A percentile compares a stretch with the other conserved stretches of the same genome.
Conservation (phyloP, 2,888 invertebrate genomes). For the Melinopterus prodromus region DNA sequence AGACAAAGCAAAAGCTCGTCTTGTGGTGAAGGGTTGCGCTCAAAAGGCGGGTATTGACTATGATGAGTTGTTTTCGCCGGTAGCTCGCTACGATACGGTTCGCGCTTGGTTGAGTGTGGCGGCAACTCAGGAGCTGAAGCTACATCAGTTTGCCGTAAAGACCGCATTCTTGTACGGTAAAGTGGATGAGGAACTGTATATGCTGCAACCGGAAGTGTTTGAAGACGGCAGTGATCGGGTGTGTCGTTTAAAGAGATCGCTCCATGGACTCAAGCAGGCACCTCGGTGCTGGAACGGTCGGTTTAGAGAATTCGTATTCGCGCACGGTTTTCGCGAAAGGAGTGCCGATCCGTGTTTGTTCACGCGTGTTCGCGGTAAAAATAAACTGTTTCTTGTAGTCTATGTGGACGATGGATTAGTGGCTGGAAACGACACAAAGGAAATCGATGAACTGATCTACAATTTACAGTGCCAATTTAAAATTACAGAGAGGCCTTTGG, state of each 20-base stretch:
- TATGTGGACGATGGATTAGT: conserved; percentile 38
- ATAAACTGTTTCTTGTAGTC: conserved; percentile 46
- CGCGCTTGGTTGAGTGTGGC: conserved; percentile 8
- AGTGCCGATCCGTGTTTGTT: conserved; percentile 52
- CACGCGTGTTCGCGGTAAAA: conserved; percentile 34
- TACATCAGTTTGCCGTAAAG: conserved; percentile 13
- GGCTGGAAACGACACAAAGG: conserved; percentile 32
- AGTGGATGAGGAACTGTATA: too few relatives aligned
- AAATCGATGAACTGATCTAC: conserved; percentile 27
- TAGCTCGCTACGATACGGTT: conserved; percentile 1
- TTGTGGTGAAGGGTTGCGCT: conserved; percentile 42
- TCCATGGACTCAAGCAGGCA: conserved; percentile 56
- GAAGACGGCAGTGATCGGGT: conserved; percentile 47
- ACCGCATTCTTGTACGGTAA: conserved; percentile 36
- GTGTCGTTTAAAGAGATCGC: conserved; percentile 50
- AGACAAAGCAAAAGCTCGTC: conserved; percentile 29
- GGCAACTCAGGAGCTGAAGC: neutral
- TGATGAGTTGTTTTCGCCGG: neutral
- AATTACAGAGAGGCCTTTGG: conserved; percentile 7
- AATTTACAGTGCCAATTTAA: conserved; percentile 15
- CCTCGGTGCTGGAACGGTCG: too few relatives aligned
- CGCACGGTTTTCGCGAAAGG: conserved; percentile 45
- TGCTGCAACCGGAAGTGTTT: too few relatives aligned
- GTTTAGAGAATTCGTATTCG: too few relatives aligned
- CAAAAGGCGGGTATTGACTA: conserved; percentile 16